Percentiles rank a stretch among this genome's conserved stretches.
These are phyloP conservation scores for Margarornis squamiger DNA, from an alignment of 2,797 vertebrate species.

Conservation along the genomic window DNA sequence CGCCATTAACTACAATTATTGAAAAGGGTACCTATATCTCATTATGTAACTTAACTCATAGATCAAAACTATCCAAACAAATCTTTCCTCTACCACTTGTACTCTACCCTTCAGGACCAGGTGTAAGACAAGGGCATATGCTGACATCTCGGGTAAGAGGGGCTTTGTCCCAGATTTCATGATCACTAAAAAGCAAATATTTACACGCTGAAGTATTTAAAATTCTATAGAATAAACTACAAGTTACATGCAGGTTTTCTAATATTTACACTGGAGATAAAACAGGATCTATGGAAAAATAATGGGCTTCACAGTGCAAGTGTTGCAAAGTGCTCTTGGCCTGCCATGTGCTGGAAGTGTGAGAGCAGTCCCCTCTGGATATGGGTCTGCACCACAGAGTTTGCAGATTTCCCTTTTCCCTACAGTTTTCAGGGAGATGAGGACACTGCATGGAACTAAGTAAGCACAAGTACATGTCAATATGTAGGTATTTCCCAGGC, in stretches of 20 bases:
- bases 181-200: not conserved
- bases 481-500: not conserved
- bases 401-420: not conserved
- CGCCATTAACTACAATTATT: not conserved
- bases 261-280: not conserved
- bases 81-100: not conserved
- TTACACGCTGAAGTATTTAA: not conserved
- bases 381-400: accelerated
- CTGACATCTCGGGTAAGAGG: not conserved
- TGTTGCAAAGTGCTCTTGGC: not conserved
- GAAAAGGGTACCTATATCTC: not conserved
- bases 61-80: not conserved
- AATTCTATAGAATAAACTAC: not conserved
- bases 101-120: not conserved
- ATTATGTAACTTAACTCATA: not conserved
- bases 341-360: accelerated
- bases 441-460: not conserved
- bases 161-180: not conserved
- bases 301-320: not conserved
- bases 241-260: not conserved
- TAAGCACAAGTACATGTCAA: not conserved
- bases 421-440: not conserved
- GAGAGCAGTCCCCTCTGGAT: not conserved
- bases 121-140: accelerated
- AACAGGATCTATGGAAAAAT: not conserved